Conservation (phyloP, 2,113 vertebrate species). For the Psettodes erumei region DNA sequence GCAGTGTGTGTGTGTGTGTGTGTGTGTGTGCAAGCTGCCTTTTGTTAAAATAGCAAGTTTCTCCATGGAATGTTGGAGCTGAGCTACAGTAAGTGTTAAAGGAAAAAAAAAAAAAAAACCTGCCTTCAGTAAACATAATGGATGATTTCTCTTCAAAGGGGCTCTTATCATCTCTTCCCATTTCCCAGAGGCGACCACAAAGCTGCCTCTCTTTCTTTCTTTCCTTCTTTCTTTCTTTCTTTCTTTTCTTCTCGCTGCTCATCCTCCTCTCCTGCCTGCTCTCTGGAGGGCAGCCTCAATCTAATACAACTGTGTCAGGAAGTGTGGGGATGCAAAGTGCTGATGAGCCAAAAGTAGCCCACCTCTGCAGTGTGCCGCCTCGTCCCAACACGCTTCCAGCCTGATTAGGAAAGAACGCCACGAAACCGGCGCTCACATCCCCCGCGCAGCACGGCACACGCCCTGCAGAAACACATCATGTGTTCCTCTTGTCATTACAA, state of each 20-base stretch:
- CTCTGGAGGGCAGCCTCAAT: constrained; percentile 79
- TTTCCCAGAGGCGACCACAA: constrained; percentile 78
- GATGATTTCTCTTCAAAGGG: constrained; percentile 79
- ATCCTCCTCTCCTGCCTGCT: constrained; percentile 72
- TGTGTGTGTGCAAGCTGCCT: constrained; percentile 32
- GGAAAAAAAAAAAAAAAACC: too few relatives aligned
- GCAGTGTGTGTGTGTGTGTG: constrained; percentile 13
- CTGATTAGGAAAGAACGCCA: constrained; percentile 72
- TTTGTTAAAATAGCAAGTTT: constrained; percentile 65
- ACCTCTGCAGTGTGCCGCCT: constrained; percentile 75
- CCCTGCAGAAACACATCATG: constrained; percentile 16
- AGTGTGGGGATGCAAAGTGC: constrained; percentile 82
- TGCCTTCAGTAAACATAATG: constrained; percentile 79
- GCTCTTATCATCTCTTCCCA: constrained; percentile 73
- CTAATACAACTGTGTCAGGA: constrained; percentile 83
- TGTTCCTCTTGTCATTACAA: constrained; percentile 11
- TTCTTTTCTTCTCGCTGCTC: constrained; percentile 58
- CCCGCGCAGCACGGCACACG: constrained; percentile 39
- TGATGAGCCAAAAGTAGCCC: constrained; percentile 82
- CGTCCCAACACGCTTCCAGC: constrained; percentile 65
- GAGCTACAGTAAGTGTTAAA: constrained; percentile 57
- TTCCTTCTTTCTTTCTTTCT: background rate
- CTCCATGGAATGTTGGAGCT: constrained; percentile 47
- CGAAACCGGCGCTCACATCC: constrained; percentile 53
- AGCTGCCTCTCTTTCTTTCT: constrained; percentile 51